Percentiles rank a stretch among this genome's conserved stretches.
Conservation (phyloP, 2,797 vertebrate genomes). For the Lycodopsis pacificus region DNA sequence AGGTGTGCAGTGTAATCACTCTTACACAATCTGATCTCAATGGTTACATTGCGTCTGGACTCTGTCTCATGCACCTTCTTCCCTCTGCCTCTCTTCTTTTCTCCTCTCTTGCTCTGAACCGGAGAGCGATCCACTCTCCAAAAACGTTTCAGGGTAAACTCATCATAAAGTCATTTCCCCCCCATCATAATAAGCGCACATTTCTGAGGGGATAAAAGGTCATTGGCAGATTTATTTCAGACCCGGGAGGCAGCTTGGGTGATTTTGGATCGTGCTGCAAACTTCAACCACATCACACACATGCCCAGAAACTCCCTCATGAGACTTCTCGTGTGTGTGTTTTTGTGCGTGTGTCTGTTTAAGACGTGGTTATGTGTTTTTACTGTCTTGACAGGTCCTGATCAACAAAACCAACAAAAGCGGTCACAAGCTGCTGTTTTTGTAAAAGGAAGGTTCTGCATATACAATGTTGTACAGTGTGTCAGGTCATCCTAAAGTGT, state of each 20-base stretch:
- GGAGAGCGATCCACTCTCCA: conserved; percentile 21
- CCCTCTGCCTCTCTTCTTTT: background rate
- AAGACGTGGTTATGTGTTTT: conserved; percentile 35
- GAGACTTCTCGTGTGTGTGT: conserved; percentile 17
- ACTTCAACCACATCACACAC: conserved; percentile 40
- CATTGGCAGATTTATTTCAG: conserved; percentile 58
- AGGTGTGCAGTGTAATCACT: conserved; percentile 48
- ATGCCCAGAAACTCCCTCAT: conserved; percentile 35
- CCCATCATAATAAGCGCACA: conserved; percentile 51
- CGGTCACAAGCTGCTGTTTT: background rate
- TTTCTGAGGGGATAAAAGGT: conserved; percentile 64
- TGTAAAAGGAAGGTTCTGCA: conserved; percentile 15
- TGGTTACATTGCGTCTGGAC: conserved; percentile 33
- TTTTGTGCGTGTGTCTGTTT: conserved; percentile 35
- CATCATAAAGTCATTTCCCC: conserved; percentile 61
- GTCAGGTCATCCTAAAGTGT: background rate
- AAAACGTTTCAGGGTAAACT: conserved; percentile 57
- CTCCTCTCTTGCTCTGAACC: conserved; percentile 2
- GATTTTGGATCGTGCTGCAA: conserved; percentile 41
- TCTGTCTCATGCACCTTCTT: conserved; percentile 3
- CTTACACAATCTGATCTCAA: conserved; percentile 29
- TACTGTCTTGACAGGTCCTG: conserved; percentile 31
- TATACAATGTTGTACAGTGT: background rate
- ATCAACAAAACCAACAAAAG: conserved; percentile 48
- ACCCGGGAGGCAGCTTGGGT: conserved; percentile 51